A percentile compares a stretch with the other conserved stretches of the same genome.
Evolutionary conservation across 2,113 vertebrate species (phyloP).

Genomic region (Gila orcuttii): DNA sequence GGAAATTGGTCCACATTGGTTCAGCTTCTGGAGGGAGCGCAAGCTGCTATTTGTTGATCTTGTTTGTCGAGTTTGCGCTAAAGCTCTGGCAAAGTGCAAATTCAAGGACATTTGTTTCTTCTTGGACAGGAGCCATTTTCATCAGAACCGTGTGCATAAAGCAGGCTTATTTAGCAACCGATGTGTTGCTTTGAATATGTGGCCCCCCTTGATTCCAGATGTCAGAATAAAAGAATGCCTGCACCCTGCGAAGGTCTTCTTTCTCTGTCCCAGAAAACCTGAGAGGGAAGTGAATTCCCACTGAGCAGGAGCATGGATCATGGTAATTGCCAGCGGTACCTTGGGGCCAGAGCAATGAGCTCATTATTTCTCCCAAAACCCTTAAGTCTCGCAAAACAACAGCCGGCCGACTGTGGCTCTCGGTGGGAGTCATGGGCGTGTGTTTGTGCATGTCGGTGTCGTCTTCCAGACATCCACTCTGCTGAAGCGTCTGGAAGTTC

Average conservation of each 20-base stretch:
- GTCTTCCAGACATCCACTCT: slow-evolving; percentile 19
- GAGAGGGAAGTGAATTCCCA: slow-evolving; percentile 23
- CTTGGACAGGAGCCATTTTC: slow-evolving; percentile 35
- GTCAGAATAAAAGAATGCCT: slow-evolving; percentile 48
- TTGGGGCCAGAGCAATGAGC: slow-evolving; percentile 54
- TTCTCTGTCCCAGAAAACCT: slow-evolving; percentile 52
- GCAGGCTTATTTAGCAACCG: slow-evolving; percentile 27
- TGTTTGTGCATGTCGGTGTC: slow-evolving; percentile 11
- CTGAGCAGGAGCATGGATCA: slow-evolving; percentile 47
- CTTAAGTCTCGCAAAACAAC: slow-evolving; percentile 54
- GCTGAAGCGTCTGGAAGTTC: slow-evolving; percentile 30
- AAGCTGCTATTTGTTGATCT: not conserved
- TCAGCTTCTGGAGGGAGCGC: not conserved
- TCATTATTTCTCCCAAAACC: slow-evolving; percentile 59
- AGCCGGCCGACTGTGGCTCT: slow-evolving; percentile 40
- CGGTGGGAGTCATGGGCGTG: slow-evolving; percentile 30
- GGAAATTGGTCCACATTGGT: not conserved
- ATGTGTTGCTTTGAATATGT: slow-evolving; percentile 33
- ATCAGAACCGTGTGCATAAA: slow-evolving; percentile 38
- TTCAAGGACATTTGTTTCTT: slow-evolving; percentile 34
- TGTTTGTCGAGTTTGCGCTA: slow-evolving; percentile 1
- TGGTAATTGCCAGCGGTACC: slow-evolving; percentile 58
- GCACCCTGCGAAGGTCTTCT: slow-evolving; percentile 37
- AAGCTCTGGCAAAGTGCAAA: slow-evolving; percentile 14
- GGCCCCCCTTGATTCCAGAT: slow-evolving; percentile 40